Percentiles rank a stretch among this genome's conserved stretches.
phyloP scores from a whole-genome alignment of 2,113 vertebrate species.

The Myotis yumanensis region DNA sequence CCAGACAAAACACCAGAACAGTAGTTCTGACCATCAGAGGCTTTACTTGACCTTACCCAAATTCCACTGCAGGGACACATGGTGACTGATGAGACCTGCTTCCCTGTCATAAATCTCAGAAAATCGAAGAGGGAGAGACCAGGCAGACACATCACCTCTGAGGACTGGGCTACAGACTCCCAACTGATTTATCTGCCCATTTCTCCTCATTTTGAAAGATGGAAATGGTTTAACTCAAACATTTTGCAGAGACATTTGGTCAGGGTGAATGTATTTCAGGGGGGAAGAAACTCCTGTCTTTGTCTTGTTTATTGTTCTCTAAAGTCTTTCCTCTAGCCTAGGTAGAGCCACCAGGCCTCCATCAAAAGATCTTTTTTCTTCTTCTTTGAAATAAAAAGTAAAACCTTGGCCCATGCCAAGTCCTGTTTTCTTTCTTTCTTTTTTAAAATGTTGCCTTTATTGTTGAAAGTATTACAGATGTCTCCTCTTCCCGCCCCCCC shows the following conservation, averaged over 20 bases:
- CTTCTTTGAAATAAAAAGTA: not conserved
- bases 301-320: not conserved
- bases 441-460: too few species aligned
- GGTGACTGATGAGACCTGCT: slow-evolving; percentile 30
- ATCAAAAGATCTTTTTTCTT: not conserved
- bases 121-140: not conserved
- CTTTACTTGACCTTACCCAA: not conserved
- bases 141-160: slow-evolving; percentile 48
- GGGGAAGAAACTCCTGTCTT: not conserved
- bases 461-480: too few species aligned
- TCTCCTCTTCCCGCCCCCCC: too few species aligned
- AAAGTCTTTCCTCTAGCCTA: not conserved
- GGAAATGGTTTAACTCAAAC: slow-evolving; percentile 60
- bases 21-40: not conserved
- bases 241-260: slow-evolving; percentile 43
- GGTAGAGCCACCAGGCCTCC: not conserved
- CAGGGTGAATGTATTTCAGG: not conserved
- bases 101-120: slow-evolving; percentile 43
- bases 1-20: not conserved
- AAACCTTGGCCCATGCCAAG: not conserved
- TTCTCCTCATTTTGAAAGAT: slow-evolving; percentile 66
- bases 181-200: slow-evolving; percentile 70
- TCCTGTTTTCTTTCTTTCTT: not conserved
- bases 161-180: slow-evolving; percentile 55
- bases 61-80: not conserved